Evolutionary conservation across 2,888 invertebrate species (phyloP).

Genomic region (Bugula neritina): DNA sequence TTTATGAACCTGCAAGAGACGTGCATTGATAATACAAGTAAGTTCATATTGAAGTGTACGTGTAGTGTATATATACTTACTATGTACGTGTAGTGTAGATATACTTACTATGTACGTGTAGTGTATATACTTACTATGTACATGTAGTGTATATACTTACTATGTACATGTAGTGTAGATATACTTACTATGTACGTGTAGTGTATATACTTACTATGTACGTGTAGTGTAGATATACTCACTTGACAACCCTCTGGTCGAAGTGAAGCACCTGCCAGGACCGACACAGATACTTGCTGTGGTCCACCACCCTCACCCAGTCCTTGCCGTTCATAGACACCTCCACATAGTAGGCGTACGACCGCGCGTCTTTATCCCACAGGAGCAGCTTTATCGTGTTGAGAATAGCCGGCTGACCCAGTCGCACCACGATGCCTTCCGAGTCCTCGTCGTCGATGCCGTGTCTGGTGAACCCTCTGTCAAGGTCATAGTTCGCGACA

Average conservation of each 20-base stretch:
- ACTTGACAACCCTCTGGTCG: slow-evolving; percentile 75
- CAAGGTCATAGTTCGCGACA: slow-evolving; percentile 58
- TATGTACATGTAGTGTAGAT: no score
- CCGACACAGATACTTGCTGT: slow-evolving; percentile 83
- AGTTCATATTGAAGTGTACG: no score
- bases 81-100: no score
- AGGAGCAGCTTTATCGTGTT: slow-evolving; percentile 87
- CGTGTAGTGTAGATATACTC: no score
- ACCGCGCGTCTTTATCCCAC: slow-evolving; percentile 87
- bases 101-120: no score
- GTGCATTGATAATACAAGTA: no score
- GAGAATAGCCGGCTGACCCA: slow-evolving; percentile 71
- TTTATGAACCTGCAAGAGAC: slow-evolving; percentile 59
- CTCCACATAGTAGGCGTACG: slow-evolving; percentile 87
- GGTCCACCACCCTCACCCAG: slow-evolving; percentile 89
- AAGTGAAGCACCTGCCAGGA: slow-evolving; percentile 96
- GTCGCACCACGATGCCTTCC: slow-evolving; percentile 76
- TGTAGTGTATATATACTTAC: no score
- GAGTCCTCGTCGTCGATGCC: slow-evolving; percentile 67
- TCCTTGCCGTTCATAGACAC: slow-evolving; percentile 91
- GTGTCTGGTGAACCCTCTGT: slow-evolving; percentile 83
- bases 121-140: no score
- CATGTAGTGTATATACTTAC: no score
- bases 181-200: no score
- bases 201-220: no score